These are phyloP conservation scores for Potamarius usumacintae DNA, from an alignment of 2,113 vertebrate species.

Conservation along the genomic window DNA sequence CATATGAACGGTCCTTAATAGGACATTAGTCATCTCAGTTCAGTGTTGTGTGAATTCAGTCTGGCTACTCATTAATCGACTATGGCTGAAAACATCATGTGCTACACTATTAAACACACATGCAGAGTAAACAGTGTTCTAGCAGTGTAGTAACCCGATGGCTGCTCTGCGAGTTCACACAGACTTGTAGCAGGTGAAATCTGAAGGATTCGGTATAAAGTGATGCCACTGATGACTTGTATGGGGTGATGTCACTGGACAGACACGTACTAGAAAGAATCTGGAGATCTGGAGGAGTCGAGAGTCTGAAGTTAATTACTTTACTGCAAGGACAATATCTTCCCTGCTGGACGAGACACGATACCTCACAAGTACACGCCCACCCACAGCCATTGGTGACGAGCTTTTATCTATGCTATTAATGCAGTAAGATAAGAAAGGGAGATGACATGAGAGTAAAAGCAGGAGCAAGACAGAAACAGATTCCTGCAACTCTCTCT, in stretches of 20 bases:
- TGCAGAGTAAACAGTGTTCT: background rate
- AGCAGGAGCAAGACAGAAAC: background rate
- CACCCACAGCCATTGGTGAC: background rate
- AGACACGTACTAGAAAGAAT: background rate
- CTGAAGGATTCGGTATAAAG: no score
- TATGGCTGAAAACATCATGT: background rate
- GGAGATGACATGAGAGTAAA: background rate
- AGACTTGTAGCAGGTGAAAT: background rate
- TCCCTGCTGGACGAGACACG: background rate
- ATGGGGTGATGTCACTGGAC: background rate
- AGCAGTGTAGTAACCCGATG: background rate
- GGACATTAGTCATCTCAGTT: background rate
- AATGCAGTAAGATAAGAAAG: background rate
- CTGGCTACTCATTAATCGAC: conserved; percentile 14
- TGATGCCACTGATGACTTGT: background rate
- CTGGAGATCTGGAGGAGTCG: background rate
- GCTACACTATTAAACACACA: background rate
- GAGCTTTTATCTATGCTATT: background rate
- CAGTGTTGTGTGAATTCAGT: background rate
- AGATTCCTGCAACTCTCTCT: background rate
- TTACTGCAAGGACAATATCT: conserved; percentile 9
- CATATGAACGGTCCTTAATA: conserved; percentile 12
- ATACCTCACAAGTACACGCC: background rate
- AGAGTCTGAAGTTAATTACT: background rate
- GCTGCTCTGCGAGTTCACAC: background rate